Conservation (phyloP, 2,113 vertebrate genomes). For the Passer montanus region DNA sequence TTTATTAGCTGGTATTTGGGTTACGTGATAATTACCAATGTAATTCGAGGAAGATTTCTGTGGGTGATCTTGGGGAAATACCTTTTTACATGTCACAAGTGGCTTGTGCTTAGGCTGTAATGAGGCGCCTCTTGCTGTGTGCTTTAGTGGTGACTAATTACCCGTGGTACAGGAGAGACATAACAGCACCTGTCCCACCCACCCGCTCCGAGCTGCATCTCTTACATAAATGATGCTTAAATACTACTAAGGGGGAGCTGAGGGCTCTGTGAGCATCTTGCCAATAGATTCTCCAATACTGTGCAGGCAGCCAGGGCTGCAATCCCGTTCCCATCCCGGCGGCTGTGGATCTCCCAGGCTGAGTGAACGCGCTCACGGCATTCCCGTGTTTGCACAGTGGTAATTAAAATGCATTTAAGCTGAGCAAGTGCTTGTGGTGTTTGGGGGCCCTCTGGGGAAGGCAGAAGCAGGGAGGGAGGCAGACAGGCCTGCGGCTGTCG, state of each 20-base stretch:
- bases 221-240: neutral
- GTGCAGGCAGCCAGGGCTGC: neutral
- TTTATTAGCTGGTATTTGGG: neutral
- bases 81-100: neutral
- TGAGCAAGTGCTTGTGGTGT: constrained; percentile 51
- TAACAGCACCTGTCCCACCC: neutral
- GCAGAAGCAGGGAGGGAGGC: neutral
- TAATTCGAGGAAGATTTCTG: neutral
- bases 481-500: neutral
- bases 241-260: neutral
- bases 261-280: neutral
- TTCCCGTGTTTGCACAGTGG: constrained; percentile 44
- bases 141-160: constrained; percentile 40
- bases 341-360: neutral
- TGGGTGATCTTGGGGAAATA: neutral
- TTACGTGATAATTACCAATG: neutral
- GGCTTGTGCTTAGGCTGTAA: neutral
- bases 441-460: constrained; percentile 32
- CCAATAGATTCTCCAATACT: neutral
- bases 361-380: neutral
- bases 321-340: accelerated
- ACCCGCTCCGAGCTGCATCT: neutral
- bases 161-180: neutral
- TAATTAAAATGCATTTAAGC: constrained; percentile 71
- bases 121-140: neutral